Percentiles rank a stretch among this genome's conserved stretches.
Conservation (phyloP, 2,888 invertebrate species). For the Eupithecia dodoneata region DNA sequence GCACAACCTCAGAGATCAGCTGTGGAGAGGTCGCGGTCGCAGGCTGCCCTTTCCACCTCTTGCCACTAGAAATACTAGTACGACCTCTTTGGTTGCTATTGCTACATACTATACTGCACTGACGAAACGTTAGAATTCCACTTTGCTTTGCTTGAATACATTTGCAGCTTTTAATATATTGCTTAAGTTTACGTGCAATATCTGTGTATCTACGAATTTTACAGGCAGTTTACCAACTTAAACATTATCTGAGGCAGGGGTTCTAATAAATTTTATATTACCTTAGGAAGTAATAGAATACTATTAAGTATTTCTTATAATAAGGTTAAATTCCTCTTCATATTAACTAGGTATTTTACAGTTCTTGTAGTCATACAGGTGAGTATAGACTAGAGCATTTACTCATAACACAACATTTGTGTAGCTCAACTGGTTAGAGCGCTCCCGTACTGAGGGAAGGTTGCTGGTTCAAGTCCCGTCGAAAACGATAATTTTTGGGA, state of each 20-base stretch:
- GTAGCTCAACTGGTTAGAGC: too few species aligned
- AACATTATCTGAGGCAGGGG: neutral
- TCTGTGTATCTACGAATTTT: neutral
- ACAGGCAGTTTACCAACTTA: neutral
- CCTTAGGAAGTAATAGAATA: neutral
- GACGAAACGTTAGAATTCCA: constrained; percentile 34
- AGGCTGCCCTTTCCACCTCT: constrained; percentile 61
- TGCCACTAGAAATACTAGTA: constrained; percentile 30
- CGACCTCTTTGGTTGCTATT: constrained; percentile 18
- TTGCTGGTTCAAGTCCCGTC: too few species aligned
- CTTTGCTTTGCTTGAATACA: constrained; percentile 14
- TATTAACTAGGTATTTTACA: neutral
- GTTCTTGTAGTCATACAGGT: neutral
- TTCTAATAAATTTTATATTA: neutral
- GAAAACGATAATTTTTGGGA: too few species aligned
- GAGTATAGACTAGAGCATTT: too few species aligned
- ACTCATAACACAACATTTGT: too few species aligned
- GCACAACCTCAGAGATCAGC: constrained; percentile 60
- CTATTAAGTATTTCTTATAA: neutral
- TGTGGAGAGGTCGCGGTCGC: constrained; percentile 61
- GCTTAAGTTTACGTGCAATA: neutral
- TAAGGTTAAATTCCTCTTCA: neutral
- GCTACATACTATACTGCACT: constrained; percentile 19
- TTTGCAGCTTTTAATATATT: constrained; percentile 4
- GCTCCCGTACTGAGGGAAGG: too few species aligned